Conservation (phyloP, 2,888 invertebrate species). For the Lasioglossum malachurum region DNA sequence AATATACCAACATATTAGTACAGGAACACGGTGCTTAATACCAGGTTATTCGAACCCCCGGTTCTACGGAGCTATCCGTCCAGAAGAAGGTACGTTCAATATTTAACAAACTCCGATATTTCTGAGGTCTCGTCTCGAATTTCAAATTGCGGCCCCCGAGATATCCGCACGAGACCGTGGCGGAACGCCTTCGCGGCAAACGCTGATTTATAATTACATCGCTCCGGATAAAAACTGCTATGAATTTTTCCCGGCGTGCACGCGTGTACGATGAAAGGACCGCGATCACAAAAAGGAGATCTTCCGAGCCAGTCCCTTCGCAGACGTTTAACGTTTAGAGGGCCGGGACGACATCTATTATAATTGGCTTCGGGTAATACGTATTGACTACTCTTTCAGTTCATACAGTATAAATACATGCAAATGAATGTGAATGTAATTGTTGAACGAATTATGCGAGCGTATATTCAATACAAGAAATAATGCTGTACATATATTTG, state of each 20-base stretch:
- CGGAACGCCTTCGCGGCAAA: neutral
- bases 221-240: neutral
- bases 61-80: conserved; percentile 2
- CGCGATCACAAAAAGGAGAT: neutral
- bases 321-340: neutral
- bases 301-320: neutral
- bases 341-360: neutral
- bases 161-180: neutral
- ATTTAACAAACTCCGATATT: conserved; percentile 19
- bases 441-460: too few species aligned
- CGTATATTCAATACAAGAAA: too few species aligned
- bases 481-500: too few species aligned
- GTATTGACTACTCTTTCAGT: neutral
- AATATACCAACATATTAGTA: neutral
- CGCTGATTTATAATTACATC: conserved; percentile 1
- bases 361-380: neutral
- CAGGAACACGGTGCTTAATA: neutral
- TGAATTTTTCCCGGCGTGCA: neutral
- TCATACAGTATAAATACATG: neutral
- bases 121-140: conserved; percentile 13
- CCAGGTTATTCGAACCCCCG: neutral
- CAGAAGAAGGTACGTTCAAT: conserved; percentile 12
- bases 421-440: too few species aligned
- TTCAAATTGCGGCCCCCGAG: neutral
- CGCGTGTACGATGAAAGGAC: neutral